Conservation (phyloP, 2,888 invertebrate species). For the Agrotis ipsilon region DNA sequence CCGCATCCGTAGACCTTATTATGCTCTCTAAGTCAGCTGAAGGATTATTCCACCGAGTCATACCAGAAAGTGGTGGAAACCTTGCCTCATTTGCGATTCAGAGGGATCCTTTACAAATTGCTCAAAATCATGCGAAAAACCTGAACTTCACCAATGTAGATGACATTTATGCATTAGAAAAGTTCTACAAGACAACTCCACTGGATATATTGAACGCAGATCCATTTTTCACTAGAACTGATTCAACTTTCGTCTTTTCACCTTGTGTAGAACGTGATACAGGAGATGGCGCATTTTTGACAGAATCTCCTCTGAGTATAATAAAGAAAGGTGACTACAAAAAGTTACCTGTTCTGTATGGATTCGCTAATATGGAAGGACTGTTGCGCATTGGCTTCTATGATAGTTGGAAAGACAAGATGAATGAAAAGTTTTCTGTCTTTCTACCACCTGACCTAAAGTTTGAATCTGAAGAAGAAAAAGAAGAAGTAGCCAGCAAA, state of each 20-base stretch:
- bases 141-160: conserved; percentile 69
- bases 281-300: conserved; percentile 66
- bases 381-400: background rate
- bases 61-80: conserved; percentile 68
- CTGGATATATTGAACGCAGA: conserved; percentile 65
- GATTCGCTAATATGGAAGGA: conserved; percentile 21
- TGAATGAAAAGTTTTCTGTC: conserved; percentile 78
- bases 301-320: conserved; percentile 71
- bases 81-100: conserved; percentile 65
- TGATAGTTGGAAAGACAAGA: conserved; percentile 54
- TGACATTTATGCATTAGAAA: conserved; percentile 71
- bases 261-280: conserved; percentile 61
- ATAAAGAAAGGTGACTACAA: conserved; percentile 60
- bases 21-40: conserved; percentile 54
- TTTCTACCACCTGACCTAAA: conserved; percentile 76
- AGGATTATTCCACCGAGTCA: conserved; percentile 72
- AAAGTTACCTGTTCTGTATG: conserved; percentile 21
- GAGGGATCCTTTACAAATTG: conserved; percentile 71
- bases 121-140: conserved; percentile 67
- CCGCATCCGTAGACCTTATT: conserved; percentile 18
- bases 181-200: conserved; percentile 72
- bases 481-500: conserved; percentile 64
- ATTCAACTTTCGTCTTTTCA: conserved; percentile 63
- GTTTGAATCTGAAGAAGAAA: conserved; percentile 68
- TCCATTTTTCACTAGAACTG: conserved; percentile 48